These are phyloP conservation scores for Cantharis flavilabris DNA, from an alignment of 2,888 invertebrate species.

Conservation along the genomic window DNA sequence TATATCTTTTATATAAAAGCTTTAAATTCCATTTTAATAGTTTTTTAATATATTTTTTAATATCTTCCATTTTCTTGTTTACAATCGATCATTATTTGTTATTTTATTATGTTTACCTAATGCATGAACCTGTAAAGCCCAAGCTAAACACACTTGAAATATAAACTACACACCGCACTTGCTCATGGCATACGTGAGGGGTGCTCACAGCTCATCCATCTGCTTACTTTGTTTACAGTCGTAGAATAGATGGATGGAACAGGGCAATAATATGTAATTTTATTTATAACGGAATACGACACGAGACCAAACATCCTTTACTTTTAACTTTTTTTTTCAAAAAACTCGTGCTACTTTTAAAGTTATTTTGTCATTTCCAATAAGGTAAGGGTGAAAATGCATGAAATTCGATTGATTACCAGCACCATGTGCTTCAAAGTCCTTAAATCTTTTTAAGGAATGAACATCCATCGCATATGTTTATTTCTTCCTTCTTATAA, in stretches of 20 bases:
- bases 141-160: constrained; percentile 22
- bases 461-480: too few species aligned
- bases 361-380: background rate
- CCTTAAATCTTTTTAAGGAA: too few species aligned
- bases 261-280: constrained; percentile 39
- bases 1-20: constrained; percentile 30
- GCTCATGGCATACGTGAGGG: constrained; percentile 35
- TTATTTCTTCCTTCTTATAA: too few species aligned
- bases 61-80: background rate
- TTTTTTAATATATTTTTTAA: background rate
- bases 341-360: background rate
- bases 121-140: constrained; percentile 15
- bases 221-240: constrained; percentile 44
- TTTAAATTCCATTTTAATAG: background rate
- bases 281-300: constrained; percentile 45
- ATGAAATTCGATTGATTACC: too few species aligned
- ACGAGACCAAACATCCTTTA: constrained; percentile 50
- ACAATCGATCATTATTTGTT: constrained; percentile 5
- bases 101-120: constrained; percentile 3
- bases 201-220: constrained; percentile 45
- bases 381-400: too few species aligned
- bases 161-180: constrained; percentile 39
- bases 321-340: constrained; percentile 34
- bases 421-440: too few species aligned
- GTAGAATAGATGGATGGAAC: constrained; percentile 38